Conservation (phyloP, 2,888 invertebrate genomes). For the Amiota minor region DNA sequence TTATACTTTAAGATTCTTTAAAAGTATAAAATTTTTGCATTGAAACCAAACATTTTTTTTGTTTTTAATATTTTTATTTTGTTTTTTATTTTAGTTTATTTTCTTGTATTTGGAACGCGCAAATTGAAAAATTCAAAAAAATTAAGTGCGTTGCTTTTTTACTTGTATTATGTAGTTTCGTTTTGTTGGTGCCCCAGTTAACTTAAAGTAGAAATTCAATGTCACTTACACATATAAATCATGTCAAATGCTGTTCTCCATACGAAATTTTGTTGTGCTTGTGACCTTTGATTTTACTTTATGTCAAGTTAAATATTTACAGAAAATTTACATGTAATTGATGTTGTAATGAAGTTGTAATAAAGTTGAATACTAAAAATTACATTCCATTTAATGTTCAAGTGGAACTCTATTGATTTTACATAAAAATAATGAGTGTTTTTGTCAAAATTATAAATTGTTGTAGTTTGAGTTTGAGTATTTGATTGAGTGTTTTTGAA, state of each 20-base stretch:
- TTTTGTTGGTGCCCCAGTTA: constrained; percentile 9
- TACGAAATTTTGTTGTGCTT: background rate
- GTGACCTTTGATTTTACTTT: constrained; percentile 4
- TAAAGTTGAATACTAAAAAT: constrained; percentile 47
- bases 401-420: no score
- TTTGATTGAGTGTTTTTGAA: no score
- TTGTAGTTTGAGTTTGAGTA: no score
- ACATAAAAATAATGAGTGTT: no score
- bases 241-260: constrained; percentile 17
- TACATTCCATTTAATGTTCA: no score
- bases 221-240: constrained; percentile 16
- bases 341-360: no score
- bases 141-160: background rate
- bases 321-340: no score
- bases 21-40: no score
- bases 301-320: background rate
- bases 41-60: background rate
- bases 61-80: background rate
- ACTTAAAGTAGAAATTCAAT: background rate
- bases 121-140: constrained; percentile 57
- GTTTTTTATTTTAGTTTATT: background rate
- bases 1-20: background rate
- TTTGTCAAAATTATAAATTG: no score
- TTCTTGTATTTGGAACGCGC: constrained; percentile 57
- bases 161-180: background rate